A percentile compares a stretch with the other conserved stretches of the same genome.
Evolutionary conservation across 2,113 vertebrate species (phyloP).

Genomic region (Neolamprologus toae): DNA sequence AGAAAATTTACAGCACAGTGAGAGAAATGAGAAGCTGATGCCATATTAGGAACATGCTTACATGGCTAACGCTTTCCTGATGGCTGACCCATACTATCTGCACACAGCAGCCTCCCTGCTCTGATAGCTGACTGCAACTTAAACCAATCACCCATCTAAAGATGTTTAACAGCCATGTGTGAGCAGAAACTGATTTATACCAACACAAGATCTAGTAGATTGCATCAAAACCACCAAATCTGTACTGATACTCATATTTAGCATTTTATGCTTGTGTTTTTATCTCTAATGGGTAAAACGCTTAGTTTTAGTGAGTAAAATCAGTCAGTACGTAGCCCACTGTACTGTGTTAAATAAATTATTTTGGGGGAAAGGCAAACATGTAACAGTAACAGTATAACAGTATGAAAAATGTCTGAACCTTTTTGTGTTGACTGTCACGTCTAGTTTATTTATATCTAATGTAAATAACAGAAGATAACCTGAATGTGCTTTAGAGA

Average conservation of each 20-base stretch:
- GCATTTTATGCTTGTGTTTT: not conserved
- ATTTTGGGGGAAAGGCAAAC: not conserved
- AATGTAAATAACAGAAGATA: not conserved
- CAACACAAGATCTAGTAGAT: not conserved
- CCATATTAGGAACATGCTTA: not conserved
- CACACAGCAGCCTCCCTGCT: not conserved
- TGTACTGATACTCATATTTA: not conserved
- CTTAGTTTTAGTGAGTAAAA: not conserved
- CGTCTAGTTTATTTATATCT: not conserved
- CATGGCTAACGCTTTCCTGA: not conserved
- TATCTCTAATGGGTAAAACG: rapidly evolving
- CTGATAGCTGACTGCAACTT: not conserved
- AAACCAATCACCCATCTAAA: not conserved
- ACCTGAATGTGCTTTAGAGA: not conserved
- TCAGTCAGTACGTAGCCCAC: not conserved
- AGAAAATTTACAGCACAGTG: not conserved
- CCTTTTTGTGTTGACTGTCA: rapidly evolving
- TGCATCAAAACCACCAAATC: not conserved
- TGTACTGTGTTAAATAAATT: not conserved
- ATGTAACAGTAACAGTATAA: not conserved
- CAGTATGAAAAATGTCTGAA: not conserved
- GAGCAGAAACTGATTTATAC: not conserved
- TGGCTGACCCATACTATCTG: not conserved
- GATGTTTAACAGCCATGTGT: not conserved
- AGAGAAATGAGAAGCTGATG: not conserved